Evolutionary conservation across 1,140 invertebrate genomes (phyloP).

Genomic region (Caligus rogercresseyi): DNA sequence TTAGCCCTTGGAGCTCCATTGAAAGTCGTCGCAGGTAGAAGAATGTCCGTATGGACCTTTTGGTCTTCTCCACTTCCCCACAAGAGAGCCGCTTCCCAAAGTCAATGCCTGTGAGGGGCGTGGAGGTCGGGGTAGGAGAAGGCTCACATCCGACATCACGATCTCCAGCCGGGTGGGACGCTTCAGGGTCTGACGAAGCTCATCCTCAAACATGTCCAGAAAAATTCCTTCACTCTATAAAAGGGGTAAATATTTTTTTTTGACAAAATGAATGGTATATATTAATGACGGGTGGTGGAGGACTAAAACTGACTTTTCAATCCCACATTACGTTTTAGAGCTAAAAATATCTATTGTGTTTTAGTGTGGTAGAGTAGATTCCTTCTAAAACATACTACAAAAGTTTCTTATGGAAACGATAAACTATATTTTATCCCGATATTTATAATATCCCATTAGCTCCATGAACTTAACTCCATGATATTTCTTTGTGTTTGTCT

Average conservation of each 20-base stretch:
- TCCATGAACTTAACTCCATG: too few species aligned
- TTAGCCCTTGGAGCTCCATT: constrained; percentile 55
- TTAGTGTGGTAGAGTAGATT: too few species aligned
- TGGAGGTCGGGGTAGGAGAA: constrained; percentile 90
- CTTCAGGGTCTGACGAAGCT: constrained; percentile 48
- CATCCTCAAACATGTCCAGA: constrained; percentile 96
- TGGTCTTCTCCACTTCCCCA: constrained; percentile 83
- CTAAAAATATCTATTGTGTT: too few species aligned
- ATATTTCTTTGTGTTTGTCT: too few species aligned
- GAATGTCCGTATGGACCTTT: constrained; percentile 81
- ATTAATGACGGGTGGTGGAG: neutral
- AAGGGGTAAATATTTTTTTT: too few species aligned
- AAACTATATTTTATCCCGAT: too few species aligned
- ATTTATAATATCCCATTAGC: too few species aligned
- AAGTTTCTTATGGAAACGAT: too few species aligned
- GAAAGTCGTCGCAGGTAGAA: constrained; percentile 73
- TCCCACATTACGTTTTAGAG: too few species aligned
- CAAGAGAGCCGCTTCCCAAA: constrained; percentile 86
- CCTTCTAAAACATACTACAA: too few species aligned
- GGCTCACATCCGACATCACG: constrained; percentile 86
- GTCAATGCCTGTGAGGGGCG: constrained; percentile 84
- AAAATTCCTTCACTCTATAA: constrained; percentile 84
- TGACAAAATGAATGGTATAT: constrained; percentile 21
- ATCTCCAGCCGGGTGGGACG: constrained; percentile 74
- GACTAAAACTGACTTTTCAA: too few species aligned